Base-by-base conservation (phyloP, 2,888 invertebrate genomes). In the Lampropteryx suffumata region DNA sequence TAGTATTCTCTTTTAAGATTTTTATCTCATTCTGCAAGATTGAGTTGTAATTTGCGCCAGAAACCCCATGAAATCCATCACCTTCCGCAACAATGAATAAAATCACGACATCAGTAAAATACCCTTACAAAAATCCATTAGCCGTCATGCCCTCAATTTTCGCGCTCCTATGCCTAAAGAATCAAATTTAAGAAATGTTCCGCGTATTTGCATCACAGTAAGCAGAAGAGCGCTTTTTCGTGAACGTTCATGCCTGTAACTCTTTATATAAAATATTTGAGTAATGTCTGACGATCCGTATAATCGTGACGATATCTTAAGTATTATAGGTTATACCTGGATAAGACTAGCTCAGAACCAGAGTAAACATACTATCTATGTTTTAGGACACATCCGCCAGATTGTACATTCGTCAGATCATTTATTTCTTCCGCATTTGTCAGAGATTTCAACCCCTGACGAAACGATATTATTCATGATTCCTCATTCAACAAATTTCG, bases 241-340 rank as follows among this genome's bases (percentile, higher is more conserved):
- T 55, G 67, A 65, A 68, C 72, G 71, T 65, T 72, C 65, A 65
- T 65, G 70, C 62, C 70, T 76, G 76, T 72, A 71, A 71, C 73
- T 65, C 68, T 67, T 24, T 24, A 24, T 24, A 24, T 24, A 24
- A 24, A 24, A 6, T 1, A 7, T 7, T 7, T 7, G 5, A n/a
- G 1, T 24, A 24, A 3, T 24, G 24, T 4, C 24, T 24, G 24
- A 24, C 24, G 3, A 4, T 3, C 17, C 3, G 17, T 3, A 17
- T 2, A 17, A n/a, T n/a, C n/a, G n/a, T n/a, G n/a, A n/a, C n/a
- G n/a, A n/a, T n/a, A n/a, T n/a, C n/a, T n/a, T n/a, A n/a, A n/a
- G n/a, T n/a, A n/a, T n/a, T n/a, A n/a, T n/a, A n/a, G n/a, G n/a
- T n/a, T n/a, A n/a, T n/a, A n/a, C n/a, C n/a, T n/a, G n/a, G n/a